A percentile compares a stretch with the other conserved stretches of the same genome.
Conservation (phyloP, 2,888 invertebrate genomes). For the Tachystola acroxantha region DNA sequence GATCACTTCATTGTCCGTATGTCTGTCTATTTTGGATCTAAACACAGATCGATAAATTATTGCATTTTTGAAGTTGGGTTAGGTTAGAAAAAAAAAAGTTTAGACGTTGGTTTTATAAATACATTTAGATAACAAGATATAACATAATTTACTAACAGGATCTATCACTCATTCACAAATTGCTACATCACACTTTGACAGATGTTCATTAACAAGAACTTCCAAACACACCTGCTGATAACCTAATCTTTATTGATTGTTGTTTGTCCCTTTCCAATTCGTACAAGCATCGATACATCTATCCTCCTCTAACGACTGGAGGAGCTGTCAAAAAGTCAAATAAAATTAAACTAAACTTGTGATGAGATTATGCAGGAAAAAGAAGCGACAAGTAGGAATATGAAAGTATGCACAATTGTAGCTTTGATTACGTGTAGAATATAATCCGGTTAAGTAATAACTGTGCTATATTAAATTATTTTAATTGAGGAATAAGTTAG, state of each 20-base stretch:
- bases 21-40: no score
- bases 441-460: no score
- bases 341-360: constrained; percentile 29
- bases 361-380: constrained; percentile 20
- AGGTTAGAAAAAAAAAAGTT: no score
- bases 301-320: constrained; percentile 23
- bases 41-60: no score
- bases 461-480: no score
- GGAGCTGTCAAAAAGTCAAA: constrained; percentile 48
- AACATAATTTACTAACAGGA: background rate
- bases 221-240: constrained; percentile 25
- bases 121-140: no score
- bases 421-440: no score
- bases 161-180: background rate
- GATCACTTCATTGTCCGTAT: no score
- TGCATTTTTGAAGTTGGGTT: no score
- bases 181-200: constrained; percentile 3
- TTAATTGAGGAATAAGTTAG: no score
- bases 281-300: constrained; percentile 19
- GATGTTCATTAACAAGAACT: constrained; percentile 7
- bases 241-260: constrained; percentile 28
- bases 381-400: constrained; percentile 4
- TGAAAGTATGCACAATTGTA: no score
- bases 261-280: constrained; percentile 17
- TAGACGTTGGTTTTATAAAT: no score